Evolutionary conservation across 2,113 vertebrate species (phyloP), one percentile per base, ranked within the genome.

Genomic region (Esox niger): DNA sequence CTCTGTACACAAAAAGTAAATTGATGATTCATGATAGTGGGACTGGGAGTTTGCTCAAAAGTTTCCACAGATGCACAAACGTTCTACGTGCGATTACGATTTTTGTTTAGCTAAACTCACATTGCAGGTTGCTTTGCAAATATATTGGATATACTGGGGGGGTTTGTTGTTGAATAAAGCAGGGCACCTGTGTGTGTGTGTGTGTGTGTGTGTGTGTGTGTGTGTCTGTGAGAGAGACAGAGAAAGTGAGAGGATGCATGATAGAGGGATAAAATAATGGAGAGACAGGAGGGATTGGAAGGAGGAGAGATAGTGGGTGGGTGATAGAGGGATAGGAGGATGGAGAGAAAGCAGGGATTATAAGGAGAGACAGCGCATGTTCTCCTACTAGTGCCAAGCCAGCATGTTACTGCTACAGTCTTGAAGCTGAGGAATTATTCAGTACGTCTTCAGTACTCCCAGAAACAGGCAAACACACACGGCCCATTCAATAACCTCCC

Each of bases 361-460:
- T 5, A 55, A 21, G 0, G 54, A 70, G 29, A 27, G 26, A 64
- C 64, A 9, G 11, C 47, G 62, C 25, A 32, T 43, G 32, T 69
- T 23, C 58, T 26, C 21, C 56, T 64, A 38, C 31, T 32, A 62
- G 33, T 58, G 69, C 79, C 74, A 73, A 29, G 20, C 6, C n/a
- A 38, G 35, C 35, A 27, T 64, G n/a, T 79, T 69, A 78, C 82
- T 84, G 73, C 66, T 56, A 74, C 74, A 72, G 31, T 52, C 68
- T 72, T 64, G 75, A 35, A 67, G 71, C 67, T 79, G 79, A 78
- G 82, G 77, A 79, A 79, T 81, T 77, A 64, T 58, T 70, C 60
- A 59, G 32, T 26, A 52, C 64, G 20, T 73, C 13, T 27, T 6
- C 57, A 2, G 47, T 43, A 71, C 33, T 26, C 33, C 62, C 49